Conservation (phyloP, 2,888 invertebrate genomes). For the Nomada goodeniana region DNA sequence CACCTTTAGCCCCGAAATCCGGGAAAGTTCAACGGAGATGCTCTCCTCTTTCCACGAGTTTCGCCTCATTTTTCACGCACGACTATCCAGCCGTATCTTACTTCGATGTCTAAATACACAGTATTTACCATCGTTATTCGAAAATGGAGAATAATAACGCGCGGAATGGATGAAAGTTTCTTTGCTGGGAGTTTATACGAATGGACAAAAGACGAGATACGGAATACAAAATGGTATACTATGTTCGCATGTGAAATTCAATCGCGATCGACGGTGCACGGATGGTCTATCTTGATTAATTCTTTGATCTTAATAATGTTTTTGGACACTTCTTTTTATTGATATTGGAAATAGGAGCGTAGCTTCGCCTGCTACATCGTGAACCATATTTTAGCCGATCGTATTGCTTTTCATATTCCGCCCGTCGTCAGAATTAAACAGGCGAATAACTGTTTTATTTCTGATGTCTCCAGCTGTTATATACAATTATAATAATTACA, state of each 20-base stretch:
- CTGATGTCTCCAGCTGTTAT: too few relatives aligned
- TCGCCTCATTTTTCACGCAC: slow-evolving; percentile 15
- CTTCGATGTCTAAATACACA: slow-evolving; percentile 22
- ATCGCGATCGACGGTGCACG: background rate
- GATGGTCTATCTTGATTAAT: too few relatives aligned
- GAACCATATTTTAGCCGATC: too few relatives aligned
- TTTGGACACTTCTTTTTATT: too few relatives aligned
- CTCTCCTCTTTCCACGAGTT: slow-evolving; percentile 29
- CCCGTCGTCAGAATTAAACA: background rate
- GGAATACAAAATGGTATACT: background rate
- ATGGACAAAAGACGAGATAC: background rate
- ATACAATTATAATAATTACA: too few relatives aligned
- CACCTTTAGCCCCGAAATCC: slow-evolving; percentile 43
- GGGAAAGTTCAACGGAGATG: slow-evolving; percentile 15
- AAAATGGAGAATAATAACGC: slow-evolving; percentile 49
- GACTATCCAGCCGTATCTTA: background rate
- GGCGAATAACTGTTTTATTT: background rate
- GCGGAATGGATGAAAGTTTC: background rate
- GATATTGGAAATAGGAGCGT: too few relatives aligned
- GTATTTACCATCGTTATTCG: slow-evolving; percentile 54
- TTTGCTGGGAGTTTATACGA: slow-evolving; percentile 24
- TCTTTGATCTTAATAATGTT: too few relatives aligned
- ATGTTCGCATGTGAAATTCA: background rate
- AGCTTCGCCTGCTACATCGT: too few relatives aligned
- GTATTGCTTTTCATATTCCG: background rate